Evolutionary conservation across 1,140 invertebrate species (phyloP), one percentile per base, ranked within the genome.

Genomic region (Drosophila albomicans): DNA sequence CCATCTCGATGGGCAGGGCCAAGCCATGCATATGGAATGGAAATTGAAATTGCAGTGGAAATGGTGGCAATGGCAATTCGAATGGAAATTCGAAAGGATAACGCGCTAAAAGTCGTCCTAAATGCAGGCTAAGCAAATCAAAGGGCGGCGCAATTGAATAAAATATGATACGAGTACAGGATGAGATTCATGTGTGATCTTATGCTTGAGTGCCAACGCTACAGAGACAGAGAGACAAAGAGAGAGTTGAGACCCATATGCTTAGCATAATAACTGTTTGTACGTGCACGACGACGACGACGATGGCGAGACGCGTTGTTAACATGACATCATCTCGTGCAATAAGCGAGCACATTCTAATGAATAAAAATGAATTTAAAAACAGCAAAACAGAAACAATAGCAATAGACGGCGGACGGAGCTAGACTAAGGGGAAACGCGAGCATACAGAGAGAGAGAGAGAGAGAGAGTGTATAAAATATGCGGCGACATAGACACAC

Each of bases 301-400:
- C 30, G 30, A 10, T 10, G 35, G 10, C 62, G 48, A 35, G 54
- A 38, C 46, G 61, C 73, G 59, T 66, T 64, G 56, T 81, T 69
- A 79, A 74, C 72, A 88, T 87, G 82, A 87, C 84, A 80, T 87
- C 82, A 87, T 88, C 51, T 54, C 77, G 76, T 46, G 73, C 70
- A 64, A 77, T 72, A 52, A 63, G 64, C 58, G 35, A 35, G 64
- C 62, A 32, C 38, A 69, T 48, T 78, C 65, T 87, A 82, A 79
- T 87, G 79, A 86, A 86, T 87, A 87, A 79, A 80, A 84, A 84
- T 87, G 79, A 77, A 80, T 88, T 87, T 82, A 38, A 80, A 85
- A 71, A 63, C 69, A 51, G 56, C 54, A 65, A 70, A 58, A 64
- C 28, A 61, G 51, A 65, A 56, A 46, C 30, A n/a, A 54, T 6